phyloP scores from a whole-genome alignment of 2,113 vertebrate genomes.

The Glaucomys volans region DNA sequence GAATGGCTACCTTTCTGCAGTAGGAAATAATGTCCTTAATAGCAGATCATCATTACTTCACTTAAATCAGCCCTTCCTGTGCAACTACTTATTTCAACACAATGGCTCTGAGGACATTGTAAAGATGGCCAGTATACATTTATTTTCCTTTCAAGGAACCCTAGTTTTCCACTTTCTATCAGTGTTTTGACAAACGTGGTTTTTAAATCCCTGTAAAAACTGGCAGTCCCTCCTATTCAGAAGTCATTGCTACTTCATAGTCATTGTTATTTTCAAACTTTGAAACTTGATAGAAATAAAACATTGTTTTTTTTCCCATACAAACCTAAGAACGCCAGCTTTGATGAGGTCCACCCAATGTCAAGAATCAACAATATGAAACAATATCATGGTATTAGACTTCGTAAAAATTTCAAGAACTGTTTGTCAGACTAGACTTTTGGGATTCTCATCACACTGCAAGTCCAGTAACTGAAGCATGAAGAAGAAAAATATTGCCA shows the following conservation, averaged over 20 bases:
- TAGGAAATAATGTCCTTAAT: not conserved
- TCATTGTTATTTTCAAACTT: slow-evolving; percentile 37
- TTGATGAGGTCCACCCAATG: not conserved
- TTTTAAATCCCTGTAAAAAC: slow-evolving; percentile 48
- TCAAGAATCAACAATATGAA: slow-evolving; percentile 46
- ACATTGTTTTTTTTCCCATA: not conserved
- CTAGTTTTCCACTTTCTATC: slow-evolving; percentile 19
- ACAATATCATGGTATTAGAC: not conserved
- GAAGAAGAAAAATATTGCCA: slow-evolving; percentile 63
- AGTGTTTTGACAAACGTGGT: not conserved
- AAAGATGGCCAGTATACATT: not conserved
- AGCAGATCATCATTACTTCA: not conserved
- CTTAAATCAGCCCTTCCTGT: not conserved
- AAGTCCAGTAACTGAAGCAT: slow-evolving; percentile 50
- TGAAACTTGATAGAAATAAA: not conserved
- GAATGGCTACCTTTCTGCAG: not conserved
- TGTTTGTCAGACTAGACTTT: slow-evolving; percentile 47
- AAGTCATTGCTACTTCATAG: not conserved
- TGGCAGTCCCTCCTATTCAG: not conserved
- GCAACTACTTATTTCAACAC: slow-evolving; percentile 2
- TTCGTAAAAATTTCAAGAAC: slow-evolving; percentile 34
- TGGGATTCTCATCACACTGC: slow-evolving; percentile 64
- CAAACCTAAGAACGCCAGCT: not conserved
- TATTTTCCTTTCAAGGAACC: not conserved
- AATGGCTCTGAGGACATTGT: not conserved